A percentile compares a stretch with the other conserved stretches of the same genome.
Evolutionary conservation across 2,113 vertebrate species (phyloP).

Genomic region (Osmerus mordax): DNA sequence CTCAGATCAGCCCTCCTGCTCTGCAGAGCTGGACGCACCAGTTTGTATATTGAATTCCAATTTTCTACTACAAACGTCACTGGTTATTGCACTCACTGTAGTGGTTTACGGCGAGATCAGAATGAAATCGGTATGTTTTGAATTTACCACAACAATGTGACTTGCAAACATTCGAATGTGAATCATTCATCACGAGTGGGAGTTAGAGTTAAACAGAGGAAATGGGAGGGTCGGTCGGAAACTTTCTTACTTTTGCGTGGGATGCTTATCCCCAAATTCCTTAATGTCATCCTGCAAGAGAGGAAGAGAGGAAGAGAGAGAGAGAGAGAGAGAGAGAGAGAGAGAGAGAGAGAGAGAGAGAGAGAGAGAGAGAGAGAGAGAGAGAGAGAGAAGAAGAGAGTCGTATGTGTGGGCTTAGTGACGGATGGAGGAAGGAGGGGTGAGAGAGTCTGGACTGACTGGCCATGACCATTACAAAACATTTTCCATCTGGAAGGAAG

Average conservation of each 20-base stretch:
- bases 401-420: conserved; percentile 39
- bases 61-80: neutral
- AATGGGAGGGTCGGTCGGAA: conserved; percentile 58
- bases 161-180: neutral
- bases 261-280: conserved; percentile 92
- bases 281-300: conserved; percentile 88
- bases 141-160: too few relatives aligned
- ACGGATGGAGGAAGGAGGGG: conserved; percentile 50
- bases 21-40: conserved; percentile 67
- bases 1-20: conserved; percentile 70
- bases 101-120: too few relatives aligned
- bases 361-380: too few relatives aligned
- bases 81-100: neutral
- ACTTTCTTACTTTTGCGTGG: conserved; percentile 86
- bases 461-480: conserved; percentile 50
- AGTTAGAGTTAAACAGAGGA: conserved; percentile 48
- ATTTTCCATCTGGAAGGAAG: conserved; percentile 52
- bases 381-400: too few relatives aligned
- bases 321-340: too few relatives aligned
- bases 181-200: neutral
- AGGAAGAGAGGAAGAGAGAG: conserved; percentile 23
- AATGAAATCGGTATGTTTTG: too few relatives aligned
- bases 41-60: conserved; percentile 1
- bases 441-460: conserved; percentile 41
- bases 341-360: too few relatives aligned